Evolutionary conservation across 2,797 vertebrate genomes (phyloP), one percentile per base, ranked within the genome.

Genomic region (Poecilia gillii): DNA sequence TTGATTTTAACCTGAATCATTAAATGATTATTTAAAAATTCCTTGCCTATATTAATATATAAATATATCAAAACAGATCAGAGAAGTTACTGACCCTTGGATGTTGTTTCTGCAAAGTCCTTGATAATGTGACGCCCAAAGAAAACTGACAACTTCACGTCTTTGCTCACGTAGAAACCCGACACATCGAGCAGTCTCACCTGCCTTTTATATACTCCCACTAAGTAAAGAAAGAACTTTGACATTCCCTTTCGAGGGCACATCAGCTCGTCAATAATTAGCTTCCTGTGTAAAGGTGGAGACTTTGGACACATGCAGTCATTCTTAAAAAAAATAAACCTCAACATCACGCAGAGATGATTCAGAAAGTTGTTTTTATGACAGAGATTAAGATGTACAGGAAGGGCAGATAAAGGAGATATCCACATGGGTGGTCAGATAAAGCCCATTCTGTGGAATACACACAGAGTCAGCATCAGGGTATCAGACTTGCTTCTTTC

Each of bases 191-290:
- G 59, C 57, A 23, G 77, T 76, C 75, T 45, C 74, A 49, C 89
- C 86, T 80, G 9, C 87, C 89, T 85, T 78, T 64, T 36, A 76
- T 76, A 72, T 66, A 83, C 82, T 72, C 75, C 76, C 70, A 75
- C 68, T 76, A 39, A 4, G 51, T 13, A 28, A 68, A 59, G 70
- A 88, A 77, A 90, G 91, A 89, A 94, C 94, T 93, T 95, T 95
- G 94, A 90, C 83, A 86, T 82, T 72, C 81, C 45, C 55, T 74
- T 62, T 66, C 84, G 66, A 88, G 53, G 84, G 84, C 79, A 73
- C 82, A 59, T 81, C 47, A 68, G 36, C 18, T 49, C 55, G 92
- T 94, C 83, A 95, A 94, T 95, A 84, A 95, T 95, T 94, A 94
- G 86, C 94, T 75, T 85, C 80, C 74, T 41, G 78, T 12, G 20